Base-by-base conservation (phyloP, 1,140 invertebrate genomes). In the Drosophila mayri region DNA sequence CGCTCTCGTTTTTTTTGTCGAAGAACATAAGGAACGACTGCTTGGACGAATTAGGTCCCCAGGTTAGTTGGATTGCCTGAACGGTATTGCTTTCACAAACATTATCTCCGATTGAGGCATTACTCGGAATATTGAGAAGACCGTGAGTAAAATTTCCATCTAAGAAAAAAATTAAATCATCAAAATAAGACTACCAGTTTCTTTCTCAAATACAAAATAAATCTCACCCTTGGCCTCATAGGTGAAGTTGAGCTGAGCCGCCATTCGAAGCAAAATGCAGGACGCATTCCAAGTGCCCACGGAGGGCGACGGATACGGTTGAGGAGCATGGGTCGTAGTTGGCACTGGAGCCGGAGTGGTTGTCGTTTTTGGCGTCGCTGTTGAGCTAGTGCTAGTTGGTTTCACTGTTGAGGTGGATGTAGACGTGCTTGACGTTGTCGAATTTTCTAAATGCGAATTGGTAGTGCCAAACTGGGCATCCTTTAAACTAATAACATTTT, bases 181-280 rank as follows among this genome's bases (percentile, higher is more conserved):
- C 1, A 20, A 37, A 25, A n/a, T 12, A 50, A 14, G 4, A 11
- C 28, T 57, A 14, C 3, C 12, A 37, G 5, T 60, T 5, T 37
- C 28, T 30, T 50, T 12, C 3, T 9, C 7, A 52, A 52, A 22
- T 22, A 10, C 14, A 54, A 9, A 1, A 9, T 10, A 20, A 20
- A 16, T 40, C 65, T 92, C 80, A 87, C 93, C 91, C 61, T 85
- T 90, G 35, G 92, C 93, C 20, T 80, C 74, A 76, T 95, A 95
- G 8, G 93, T 94, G 38, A 96, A 91, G 78, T 95, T 95, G 14
- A 96, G 85, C 61, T 95, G 94, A 12, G 94, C 93, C 6, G 95
- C 95, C 94, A 96, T 95, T 87, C 94, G 92, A 3, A 95, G 82
- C 16, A 95, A 82, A 43, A 96, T 94, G 79, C 95, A 95, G 8